These are phyloP conservation scores for Drosophila dives DNA, from an alignment of 2,888 invertebrate species.

Conservation along the genomic window DNA sequence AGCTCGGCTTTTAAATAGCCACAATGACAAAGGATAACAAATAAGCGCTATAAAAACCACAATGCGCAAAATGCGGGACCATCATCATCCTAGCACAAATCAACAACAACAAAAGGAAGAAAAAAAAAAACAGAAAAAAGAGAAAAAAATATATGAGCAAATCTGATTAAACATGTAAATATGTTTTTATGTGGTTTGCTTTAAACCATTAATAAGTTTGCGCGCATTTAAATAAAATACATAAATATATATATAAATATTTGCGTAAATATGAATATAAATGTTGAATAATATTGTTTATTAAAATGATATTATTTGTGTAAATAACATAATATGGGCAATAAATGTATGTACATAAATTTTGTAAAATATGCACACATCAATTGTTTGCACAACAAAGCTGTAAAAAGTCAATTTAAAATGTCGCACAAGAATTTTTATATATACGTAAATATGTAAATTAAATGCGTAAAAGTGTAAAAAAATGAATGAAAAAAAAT, in stretches of 20 bases:
- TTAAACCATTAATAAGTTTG: conserved; percentile 29
- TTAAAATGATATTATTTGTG: conserved; percentile 34
- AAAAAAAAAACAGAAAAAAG: conserved; percentile 18
- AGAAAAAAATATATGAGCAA: conserved; percentile 43
- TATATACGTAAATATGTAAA: conserved; percentile 19
- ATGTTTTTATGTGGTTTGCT: conserved; percentile 25
- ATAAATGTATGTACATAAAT: conserved; percentile 51
- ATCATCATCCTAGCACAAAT: conserved; percentile 29
- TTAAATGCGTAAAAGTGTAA: conserved; percentile 25
- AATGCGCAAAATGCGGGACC: conserved; percentile 62
- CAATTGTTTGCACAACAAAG: conserved; percentile 47
- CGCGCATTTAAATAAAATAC: conserved; percentile 16
- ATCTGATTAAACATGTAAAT: conserved; percentile 31
- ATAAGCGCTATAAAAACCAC: conserved; percentile 34
- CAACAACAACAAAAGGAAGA: background rate
- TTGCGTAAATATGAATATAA: conserved; percentile 35
- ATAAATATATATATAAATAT: conserved; percentile 25
- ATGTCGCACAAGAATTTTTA: conserved; percentile 4
- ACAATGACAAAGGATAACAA: conserved; percentile 23
- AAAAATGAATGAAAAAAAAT: conserved; percentile 14
- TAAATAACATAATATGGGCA: conserved; percentile 26
- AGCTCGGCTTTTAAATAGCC: conserved; percentile 50
- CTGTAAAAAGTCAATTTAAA: conserved; percentile 65
- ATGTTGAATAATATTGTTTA: conserved; percentile 42
- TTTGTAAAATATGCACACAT: conserved; percentile 30